Evolutionary conservation across 1,140 invertebrate genomes (phyloP), one percentile per base, ranked within the genome.

Genomic region (Halesus radiatus): DNA sequence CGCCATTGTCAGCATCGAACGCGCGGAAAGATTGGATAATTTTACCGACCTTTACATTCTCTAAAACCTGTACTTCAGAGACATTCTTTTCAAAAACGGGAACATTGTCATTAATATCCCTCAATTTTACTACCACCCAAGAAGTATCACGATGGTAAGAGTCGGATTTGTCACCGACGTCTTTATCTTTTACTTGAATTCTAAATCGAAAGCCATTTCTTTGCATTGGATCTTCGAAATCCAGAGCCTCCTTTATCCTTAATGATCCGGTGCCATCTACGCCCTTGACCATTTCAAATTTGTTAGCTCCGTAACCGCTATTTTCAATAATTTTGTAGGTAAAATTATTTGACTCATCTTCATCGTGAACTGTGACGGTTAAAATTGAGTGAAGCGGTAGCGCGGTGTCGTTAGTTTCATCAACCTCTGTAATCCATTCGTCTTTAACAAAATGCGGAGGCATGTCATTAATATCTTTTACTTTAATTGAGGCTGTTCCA

Each of bases 241-340:
- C 92, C 13, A 92, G 85, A 0, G 91, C 90, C 83, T 93, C 92
- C 45, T 92, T 91, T 72, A 93, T 92, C 86, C 92, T 93, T 22
- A 93, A 85, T 0, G 92, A 93, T 3, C 92, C 92, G 0, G 92
- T 93, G 0, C 92, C 92, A 84, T 93, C 92, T 62, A 88, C 90
- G 84, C 93, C 93, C 26, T 91, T 87, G 1, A 93, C 91, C 92
- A 93, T 93, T 20, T 91, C 91, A 84, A 93, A 93, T 84, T 92
- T 92, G 78, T 93, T 92, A 3, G 92, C 90, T 16, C 92, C 92
- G 81, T 91, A 92, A 10, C 91, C 91, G 81, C 90, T 92, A 45
- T 90, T 90, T 37, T 92, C 89, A 70, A 93, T 89, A 29, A 93
- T 91, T 84, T 89, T 87, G 80, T 88, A 88, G 74, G 88, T 85